These are phyloP conservation scores for Aptenodytes forsteri DNA, from an alignment of 2,113 vertebrate genomes.

Conservation along the genomic window DNA sequence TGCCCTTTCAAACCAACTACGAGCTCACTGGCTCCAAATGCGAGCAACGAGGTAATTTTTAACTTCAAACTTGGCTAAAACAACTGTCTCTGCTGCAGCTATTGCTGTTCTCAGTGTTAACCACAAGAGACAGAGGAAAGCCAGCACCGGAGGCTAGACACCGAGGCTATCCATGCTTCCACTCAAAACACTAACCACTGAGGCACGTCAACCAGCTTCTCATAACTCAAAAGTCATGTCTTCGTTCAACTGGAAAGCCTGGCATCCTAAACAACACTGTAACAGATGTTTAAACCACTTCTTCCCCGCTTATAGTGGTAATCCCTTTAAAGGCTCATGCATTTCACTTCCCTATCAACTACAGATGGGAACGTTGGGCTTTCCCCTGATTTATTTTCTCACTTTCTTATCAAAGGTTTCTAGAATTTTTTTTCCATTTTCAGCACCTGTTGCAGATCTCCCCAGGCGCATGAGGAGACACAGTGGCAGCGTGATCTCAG, in stretches of 20 bases:
- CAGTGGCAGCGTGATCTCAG: neutral
- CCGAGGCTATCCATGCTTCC: neutral
- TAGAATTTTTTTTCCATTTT: neutral
- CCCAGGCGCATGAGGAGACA: neutral
- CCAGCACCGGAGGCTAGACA: neutral
- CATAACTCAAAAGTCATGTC: neutral
- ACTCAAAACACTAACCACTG: neutral
- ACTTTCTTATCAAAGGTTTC: neutral
- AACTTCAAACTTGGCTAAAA: neutral
- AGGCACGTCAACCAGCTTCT: neutral
- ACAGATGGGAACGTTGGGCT: neutral
- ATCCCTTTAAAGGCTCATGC: conserved; percentile 20
- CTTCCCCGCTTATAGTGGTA: neutral
- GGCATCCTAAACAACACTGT: neutral
- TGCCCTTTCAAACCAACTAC: neutral
- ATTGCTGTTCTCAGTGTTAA: neutral
- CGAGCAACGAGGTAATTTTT: fast-evolving
- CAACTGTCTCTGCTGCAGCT: neutral
- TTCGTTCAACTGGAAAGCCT: neutral
- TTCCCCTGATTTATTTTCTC: conserved; percentile 11
- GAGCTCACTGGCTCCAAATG: neutral
- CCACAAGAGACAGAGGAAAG: neutral
- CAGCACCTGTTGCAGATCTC: neutral
- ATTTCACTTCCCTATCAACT: conserved; percentile 19
- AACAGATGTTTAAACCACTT: neutral